Evolutionary conservation across 2,113 vertebrate species (phyloP).

Genomic region (Percina caprodes): DNA sequence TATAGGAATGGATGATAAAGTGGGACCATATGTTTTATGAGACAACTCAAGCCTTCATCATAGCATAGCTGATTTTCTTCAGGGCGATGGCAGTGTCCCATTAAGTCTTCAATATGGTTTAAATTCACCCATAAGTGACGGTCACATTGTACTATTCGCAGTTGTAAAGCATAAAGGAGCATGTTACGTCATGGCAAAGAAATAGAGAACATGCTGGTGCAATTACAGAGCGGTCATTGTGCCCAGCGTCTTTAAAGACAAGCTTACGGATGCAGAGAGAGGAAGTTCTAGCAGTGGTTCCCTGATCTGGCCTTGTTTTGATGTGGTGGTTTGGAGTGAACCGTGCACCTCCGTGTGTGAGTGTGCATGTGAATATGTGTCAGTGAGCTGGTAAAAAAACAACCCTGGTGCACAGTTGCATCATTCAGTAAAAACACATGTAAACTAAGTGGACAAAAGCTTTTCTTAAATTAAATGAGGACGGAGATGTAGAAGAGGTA

Average conservation of each 20-base stretch:
- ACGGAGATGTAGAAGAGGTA: background rate
- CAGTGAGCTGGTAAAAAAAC: background rate
- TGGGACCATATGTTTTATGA: background rate
- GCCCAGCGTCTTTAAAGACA: slow-evolving; percentile 26
- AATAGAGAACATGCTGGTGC: slow-evolving; percentile 26
- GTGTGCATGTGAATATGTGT: background rate
- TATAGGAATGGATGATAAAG: background rate
- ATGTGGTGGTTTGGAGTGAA: slow-evolving; percentile 39
- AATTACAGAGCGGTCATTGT: slow-evolving; percentile 22
- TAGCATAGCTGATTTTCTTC: too few species aligned
- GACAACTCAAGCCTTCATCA: background rate
- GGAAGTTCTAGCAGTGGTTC: slow-evolving; percentile 6
- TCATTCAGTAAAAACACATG: background rate
- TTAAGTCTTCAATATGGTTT: background rate
- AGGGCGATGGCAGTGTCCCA: background rate
- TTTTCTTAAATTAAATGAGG: background rate
- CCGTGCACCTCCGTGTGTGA: background rate
- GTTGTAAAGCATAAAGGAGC: background rate
- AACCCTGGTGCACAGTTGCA: background rate
- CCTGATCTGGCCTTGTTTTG: slow-evolving; percentile 38
- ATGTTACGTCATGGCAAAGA: slow-evolving; percentile 6
- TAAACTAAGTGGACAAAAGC: background rate
- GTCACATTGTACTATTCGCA: background rate
- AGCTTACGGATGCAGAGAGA: slow-evolving; percentile 12
- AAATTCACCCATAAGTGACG: background rate